Evolutionary conservation across 2,113 vertebrate genomes (phyloP).

Genomic region (Sigmodon hispidus): DNA sequence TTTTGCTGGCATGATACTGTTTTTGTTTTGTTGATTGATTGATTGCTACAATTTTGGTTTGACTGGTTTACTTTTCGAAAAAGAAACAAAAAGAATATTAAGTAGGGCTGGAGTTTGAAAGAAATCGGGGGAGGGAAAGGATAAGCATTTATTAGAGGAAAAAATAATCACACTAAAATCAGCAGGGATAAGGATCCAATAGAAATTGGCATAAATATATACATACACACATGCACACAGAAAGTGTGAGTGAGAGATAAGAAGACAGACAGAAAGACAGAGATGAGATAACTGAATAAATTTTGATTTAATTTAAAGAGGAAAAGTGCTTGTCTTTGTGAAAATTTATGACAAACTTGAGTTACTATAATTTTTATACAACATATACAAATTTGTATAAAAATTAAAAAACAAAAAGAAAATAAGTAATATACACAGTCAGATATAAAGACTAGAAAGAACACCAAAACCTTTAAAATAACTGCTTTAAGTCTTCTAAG

Average conservation of each 20-base stretch:
- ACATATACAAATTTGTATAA: not conserved
- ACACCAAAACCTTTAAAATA: not conserved
- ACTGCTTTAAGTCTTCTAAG: no score
- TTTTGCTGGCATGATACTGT: not conserved
- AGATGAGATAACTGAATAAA: not conserved
- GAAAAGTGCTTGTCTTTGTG: not conserved
- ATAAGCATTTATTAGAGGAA: not conserved
- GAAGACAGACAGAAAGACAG: not conserved
- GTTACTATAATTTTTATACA: not conserved
- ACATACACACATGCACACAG: rapidly evolving
- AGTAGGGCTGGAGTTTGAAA: not conserved
- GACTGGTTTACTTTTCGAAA: not conserved
- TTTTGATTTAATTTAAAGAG: not conserved
- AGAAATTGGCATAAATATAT: not conserved
- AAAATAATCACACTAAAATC: not conserved
- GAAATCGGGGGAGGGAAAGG: not conserved
- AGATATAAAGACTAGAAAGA: not conserved
- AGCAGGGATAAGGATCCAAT: not conserved
- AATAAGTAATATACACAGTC: not conserved
- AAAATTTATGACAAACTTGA: not conserved
- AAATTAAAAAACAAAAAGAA: not conserved
- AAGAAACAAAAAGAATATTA: not conserved
- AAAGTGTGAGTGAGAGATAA: not conserved
- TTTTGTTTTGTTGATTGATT: not conserved
- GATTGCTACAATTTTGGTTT: not conserved